These are phyloP conservation scores for Sebastes itinus DNA, from an alignment of 2,797 vertebrate genomes.

Conservation along the genomic window DNA sequence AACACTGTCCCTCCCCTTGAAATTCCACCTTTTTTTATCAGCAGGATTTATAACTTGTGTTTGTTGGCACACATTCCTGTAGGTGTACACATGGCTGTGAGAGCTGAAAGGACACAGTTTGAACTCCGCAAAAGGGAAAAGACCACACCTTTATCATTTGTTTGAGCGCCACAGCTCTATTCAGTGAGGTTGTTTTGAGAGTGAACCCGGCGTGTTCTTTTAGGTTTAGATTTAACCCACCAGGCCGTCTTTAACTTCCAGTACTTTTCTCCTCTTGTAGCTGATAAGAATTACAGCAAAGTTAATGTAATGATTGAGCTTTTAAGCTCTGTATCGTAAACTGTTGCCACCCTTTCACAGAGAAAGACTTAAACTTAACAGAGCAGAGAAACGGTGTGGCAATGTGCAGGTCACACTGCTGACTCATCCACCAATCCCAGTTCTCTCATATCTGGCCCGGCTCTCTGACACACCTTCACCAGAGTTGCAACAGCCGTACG, in stretches of 20 bases:
- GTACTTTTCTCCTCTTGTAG: neutral
- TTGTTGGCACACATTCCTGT: slow-evolving; percentile 48
- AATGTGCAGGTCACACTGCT: slow-evolving; percentile 47
- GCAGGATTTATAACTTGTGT: slow-evolving; percentile 61
- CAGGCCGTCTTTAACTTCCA: neutral
- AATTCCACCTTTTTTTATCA: slow-evolving; percentile 71
- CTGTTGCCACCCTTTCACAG: neutral
- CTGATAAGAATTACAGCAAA: neutral
- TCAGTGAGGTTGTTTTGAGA: neutral
- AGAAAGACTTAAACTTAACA: slow-evolving; percentile 33
- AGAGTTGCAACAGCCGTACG: neutral
- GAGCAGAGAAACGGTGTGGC: slow-evolving; percentile 32
- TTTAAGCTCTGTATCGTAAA: neutral
- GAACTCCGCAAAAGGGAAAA: slow-evolving; percentile 35
- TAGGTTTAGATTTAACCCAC: neutral
- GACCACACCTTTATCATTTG: slow-evolving; percentile 65
- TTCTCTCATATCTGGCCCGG: slow-evolving; percentile 7
- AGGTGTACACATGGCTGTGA: slow-evolving; percentile 23
- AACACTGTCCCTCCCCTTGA: slow-evolving; percentile 18
- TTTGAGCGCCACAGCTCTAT: neutral
- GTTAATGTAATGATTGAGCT: neutral
- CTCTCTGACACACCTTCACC: slow-evolving; percentile 32
- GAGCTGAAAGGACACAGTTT: slow-evolving; percentile 60
- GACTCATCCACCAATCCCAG: slow-evolving; percentile 73
- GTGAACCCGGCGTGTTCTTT: neutral